Percentiles rank a stretch among this genome's conserved stretches.
phyloP scores from a whole-genome alignment of 2,888 invertebrate genomes.

The Ectemnius cavifrons region DNA sequence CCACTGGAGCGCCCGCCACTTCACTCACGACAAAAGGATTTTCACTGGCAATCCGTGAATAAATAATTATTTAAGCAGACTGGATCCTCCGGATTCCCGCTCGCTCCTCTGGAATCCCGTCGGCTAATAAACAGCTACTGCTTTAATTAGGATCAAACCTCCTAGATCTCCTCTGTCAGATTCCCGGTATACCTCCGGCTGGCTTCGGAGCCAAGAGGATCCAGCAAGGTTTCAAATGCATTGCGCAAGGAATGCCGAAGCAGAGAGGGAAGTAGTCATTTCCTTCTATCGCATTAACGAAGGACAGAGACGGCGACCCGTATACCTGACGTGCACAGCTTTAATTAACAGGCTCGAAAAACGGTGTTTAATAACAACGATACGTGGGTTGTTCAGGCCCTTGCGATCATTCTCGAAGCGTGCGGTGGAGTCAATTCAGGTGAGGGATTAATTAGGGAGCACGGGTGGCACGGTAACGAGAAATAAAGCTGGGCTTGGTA shows the following conservation, averaged over 20 bases:
- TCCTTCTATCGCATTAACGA: slow-evolving; percentile 28
- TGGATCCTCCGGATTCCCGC: too few relatives aligned
- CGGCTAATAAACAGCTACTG: too few relatives aligned
- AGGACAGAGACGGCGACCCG: slow-evolving; percentile 39
- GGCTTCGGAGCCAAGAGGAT: too few relatives aligned
- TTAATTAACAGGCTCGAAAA: slow-evolving; percentile 61
- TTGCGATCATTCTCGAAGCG: slow-evolving; percentile 30
- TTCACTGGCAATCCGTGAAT: too few relatives aligned
- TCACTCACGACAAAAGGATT: too few relatives aligned
- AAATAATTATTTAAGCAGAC: too few relatives aligned
- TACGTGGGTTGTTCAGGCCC: slow-evolving; percentile 26
- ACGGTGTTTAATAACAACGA: slow-evolving; percentile 51
- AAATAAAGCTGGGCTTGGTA: slow-evolving; percentile 31
- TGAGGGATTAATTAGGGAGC: slow-evolving; percentile 53
- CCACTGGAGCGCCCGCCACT: too few relatives aligned
- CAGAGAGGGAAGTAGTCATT: slow-evolving; percentile 22
- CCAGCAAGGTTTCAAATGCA: too few relatives aligned
- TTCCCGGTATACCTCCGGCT: too few relatives aligned
- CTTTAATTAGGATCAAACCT: too few relatives aligned
- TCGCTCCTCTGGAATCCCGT: too few relatives aligned
- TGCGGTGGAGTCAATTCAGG: slow-evolving; percentile 42
- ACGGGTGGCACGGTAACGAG: slow-evolving; percentile 11
- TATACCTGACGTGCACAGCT: slow-evolving; percentile 8
- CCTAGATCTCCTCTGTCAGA: too few relatives aligned
- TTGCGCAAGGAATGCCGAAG: neutral